These are phyloP conservation scores for Macquaria australasica DNA, from an alignment of 2,113 vertebrate species.

Conservation along the genomic window DNA sequence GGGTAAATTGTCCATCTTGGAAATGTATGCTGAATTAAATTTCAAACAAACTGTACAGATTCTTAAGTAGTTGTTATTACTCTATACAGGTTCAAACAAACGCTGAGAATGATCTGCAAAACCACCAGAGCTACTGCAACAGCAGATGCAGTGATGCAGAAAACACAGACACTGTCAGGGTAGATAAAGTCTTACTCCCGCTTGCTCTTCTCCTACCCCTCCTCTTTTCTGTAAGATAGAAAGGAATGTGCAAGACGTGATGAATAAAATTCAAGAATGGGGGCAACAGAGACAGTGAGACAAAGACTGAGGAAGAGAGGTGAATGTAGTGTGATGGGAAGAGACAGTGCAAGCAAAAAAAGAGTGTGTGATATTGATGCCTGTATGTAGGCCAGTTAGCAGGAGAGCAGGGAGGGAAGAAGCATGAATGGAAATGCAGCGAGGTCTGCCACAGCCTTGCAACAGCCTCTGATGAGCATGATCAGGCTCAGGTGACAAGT, in stretches of 20 bases:
- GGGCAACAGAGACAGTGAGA: not conserved
- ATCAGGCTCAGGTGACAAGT: not conserved
- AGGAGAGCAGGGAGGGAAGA: conserved; percentile 6
- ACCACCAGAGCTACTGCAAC: not conserved
- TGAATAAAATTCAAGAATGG: not conserved
- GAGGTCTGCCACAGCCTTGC: not conserved
- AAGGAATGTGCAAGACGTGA: not conserved
- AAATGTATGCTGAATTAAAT: not conserved
- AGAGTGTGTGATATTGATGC: not conserved
- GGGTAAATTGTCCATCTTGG: not conserved
- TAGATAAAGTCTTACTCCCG: not conserved
- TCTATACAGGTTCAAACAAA: not conserved
- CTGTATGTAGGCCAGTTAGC: conserved; percentile 53
- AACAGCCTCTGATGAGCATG: not conserved
- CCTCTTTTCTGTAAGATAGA: not conserved
- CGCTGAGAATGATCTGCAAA: not conserved
- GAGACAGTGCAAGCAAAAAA: not conserved
- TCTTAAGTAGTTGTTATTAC: not conserved
- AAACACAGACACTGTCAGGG: conserved; percentile 46
- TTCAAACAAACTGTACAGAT: not conserved
- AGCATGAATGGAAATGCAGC: conserved; percentile 26
- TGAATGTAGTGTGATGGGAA: not conserved
- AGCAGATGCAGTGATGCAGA: conserved; percentile 33
- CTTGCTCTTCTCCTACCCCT: too few relatives aligned
- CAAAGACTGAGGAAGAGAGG: not conserved